phyloP scores from a whole-genome alignment of 2,113 vertebrate species.

The Silurus meridionalis region DNA sequence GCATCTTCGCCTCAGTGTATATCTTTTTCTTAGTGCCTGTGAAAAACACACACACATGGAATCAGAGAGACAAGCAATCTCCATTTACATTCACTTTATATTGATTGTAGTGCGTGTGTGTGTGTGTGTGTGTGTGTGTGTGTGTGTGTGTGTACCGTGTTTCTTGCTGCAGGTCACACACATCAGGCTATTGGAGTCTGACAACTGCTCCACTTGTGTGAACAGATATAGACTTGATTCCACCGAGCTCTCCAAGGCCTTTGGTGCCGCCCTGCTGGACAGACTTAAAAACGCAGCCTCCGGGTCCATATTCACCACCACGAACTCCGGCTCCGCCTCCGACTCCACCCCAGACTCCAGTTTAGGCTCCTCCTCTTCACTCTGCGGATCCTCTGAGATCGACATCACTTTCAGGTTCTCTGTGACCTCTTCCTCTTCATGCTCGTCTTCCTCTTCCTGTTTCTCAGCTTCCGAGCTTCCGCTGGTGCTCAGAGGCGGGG shows the following conservation, averaged over 20 bases:
- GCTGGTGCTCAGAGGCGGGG: neutral
- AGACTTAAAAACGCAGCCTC: constrained; percentile 85
- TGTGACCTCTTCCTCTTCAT: constrained; percentile 60
- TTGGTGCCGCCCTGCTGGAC: constrained; percentile 73
- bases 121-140: neutral
- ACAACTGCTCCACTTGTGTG: constrained; percentile 88
- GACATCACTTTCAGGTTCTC: constrained; percentile 72
- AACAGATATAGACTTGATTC: constrained; percentile 88
- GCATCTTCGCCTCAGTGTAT: constrained; percentile 93
- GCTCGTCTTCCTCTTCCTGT: constrained; percentile 23
- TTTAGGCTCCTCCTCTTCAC: constrained; percentile 61
- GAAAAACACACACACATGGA: neutral
- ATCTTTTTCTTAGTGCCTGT: constrained; percentile 80
- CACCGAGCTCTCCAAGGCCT: constrained; percentile 80
- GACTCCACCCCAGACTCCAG: constrained; percentile 55
- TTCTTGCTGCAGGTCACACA: constrained; percentile 85
- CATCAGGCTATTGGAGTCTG: constrained; percentile 85
- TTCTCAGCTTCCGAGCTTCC: constrained; percentile 18
- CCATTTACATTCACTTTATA: neutral
- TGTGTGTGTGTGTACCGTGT: constrained; percentile 53
- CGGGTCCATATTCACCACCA: constrained; percentile 80
- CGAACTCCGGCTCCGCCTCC: constrained; percentile 65
- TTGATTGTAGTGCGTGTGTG: neutral
- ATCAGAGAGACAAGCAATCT: neutral
- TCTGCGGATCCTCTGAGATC: constrained; percentile 42